Conservation (phyloP, 2,113 vertebrate species). For the Planiliza haematocheilus region DNA sequence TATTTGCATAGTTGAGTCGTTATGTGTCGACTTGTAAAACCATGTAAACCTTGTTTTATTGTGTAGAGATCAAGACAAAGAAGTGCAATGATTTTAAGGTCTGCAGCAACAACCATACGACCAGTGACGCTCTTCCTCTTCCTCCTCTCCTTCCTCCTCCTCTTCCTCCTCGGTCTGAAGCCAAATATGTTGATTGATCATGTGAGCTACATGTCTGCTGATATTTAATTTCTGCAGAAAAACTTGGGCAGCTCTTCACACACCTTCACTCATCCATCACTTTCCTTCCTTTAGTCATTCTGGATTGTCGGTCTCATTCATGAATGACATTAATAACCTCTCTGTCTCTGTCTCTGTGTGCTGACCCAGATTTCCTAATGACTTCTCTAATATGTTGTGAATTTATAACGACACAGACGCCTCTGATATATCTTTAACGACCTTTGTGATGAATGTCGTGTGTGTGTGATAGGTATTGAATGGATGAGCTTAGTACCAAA, state of each 20-base stretch:
- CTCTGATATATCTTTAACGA: conserved; percentile 54
- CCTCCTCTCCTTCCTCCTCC: too few relatives aligned
- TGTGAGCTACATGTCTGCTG: too few relatives aligned
- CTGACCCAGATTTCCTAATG: conserved; percentile 62
- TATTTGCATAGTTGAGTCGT: too few relatives aligned
- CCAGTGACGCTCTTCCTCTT: too few relatives aligned
- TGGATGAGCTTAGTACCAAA: conserved; percentile 35
- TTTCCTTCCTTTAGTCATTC: conserved; percentile 26
- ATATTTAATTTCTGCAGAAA: too few relatives aligned
- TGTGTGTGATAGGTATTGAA: conserved; percentile 50
- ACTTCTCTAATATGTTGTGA: conserved; percentile 45
- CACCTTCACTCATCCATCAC: conserved; percentile 45
- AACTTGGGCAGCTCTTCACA: conserved; percentile 8
- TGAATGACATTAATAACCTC: conserved; percentile 39
- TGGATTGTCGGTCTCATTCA: conserved; percentile 20
- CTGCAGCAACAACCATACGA: too few relatives aligned
- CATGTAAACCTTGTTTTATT: too few relatives aligned
- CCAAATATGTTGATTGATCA: too few relatives aligned
- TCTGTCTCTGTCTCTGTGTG: neutral
- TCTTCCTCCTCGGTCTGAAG: too few relatives aligned
- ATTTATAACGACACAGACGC: conserved; percentile 47
- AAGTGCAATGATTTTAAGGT: too few relatives aligned
- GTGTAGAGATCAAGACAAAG: too few relatives aligned
- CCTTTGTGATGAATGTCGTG: conserved; percentile 42
- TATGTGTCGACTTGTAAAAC: too few relatives aligned